These are phyloP conservation scores for Oreamnos americanus DNA, from an alignment of 2,113 vertebrate species.

Conservation along the genomic window DNA sequence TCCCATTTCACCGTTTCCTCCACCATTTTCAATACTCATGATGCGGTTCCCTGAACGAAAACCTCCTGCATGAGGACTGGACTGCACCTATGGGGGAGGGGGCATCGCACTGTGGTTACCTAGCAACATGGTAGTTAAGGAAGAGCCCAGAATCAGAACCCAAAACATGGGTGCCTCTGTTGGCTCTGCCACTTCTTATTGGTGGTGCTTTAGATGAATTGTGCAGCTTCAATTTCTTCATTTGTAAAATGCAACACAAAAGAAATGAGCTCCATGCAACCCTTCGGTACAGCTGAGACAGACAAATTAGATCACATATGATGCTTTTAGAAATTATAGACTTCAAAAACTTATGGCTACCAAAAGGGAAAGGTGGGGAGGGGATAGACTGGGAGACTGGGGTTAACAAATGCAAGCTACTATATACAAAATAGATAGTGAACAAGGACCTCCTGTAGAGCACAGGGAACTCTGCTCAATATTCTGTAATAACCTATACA, in stretches of 20 bases:
- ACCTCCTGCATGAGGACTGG: not conserved
- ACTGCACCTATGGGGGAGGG: rapidly evolving
- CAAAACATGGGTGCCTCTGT: not conserved
- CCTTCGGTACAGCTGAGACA: not conserved
- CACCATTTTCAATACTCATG: rapidly evolving
- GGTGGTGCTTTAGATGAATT: not conserved
- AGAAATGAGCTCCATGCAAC: not conserved
- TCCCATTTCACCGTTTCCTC: not conserved
- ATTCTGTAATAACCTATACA: not conserved
- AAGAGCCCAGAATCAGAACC: not conserved
- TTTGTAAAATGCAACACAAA: not conserved
- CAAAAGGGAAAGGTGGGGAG: not conserved
- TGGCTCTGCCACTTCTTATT: not conserved
- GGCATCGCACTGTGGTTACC: not conserved
- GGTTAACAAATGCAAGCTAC: not conserved
- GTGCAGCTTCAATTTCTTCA: not conserved
- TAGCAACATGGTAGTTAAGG: rapidly evolving
- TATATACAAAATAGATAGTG: not conserved
- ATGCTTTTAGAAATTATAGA: not conserved
- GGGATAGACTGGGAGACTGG: not conserved
- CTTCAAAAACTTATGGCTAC: not conserved
- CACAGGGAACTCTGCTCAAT: not conserved
- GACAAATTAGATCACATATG: not conserved
- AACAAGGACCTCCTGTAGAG: not conserved
- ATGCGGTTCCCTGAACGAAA: rapidly evolving